A percentile compares a stretch with the other conserved stretches of the same genome.
These are phyloP conservation scores for Limosa lapponica DNA, from an alignment of 2,797 vertebrate genomes.

Conservation along the genomic window DNA sequence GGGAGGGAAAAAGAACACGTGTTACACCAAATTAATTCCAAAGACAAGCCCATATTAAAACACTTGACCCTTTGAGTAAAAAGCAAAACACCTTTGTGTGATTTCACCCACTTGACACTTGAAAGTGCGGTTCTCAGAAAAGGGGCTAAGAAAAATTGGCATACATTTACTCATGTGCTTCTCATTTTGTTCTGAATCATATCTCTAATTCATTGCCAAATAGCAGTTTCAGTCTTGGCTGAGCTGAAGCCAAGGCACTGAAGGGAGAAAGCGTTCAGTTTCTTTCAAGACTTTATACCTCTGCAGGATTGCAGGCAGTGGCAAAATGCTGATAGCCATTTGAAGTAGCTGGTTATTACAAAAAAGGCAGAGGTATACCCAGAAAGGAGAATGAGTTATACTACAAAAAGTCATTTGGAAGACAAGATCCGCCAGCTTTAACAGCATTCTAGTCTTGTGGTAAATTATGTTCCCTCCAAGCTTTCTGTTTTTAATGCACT, in stretches of 20 bases:
- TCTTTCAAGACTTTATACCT: background rate
- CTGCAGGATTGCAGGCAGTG: background rate
- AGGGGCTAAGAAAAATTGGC: background rate
- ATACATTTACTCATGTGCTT: background rate
- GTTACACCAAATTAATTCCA: constrained; percentile 36
- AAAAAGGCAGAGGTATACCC: background rate
- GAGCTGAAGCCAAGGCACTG: background rate
- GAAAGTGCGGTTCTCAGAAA: background rate
- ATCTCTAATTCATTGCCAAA: constrained; percentile 24
- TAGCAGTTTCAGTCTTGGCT: background rate
- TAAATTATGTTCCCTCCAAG: background rate
- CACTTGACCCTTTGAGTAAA: constrained; percentile 43
- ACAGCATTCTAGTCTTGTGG: background rate
- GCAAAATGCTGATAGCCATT: background rate
- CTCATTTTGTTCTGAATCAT: constrained; percentile 1
- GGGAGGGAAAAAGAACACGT: background rate
- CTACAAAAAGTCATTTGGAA: background rate
- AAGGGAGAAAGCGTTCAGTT: background rate
- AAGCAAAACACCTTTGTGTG: constrained; percentile 6
- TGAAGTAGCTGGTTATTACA: background rate
- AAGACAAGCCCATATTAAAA: constrained; percentile 29
- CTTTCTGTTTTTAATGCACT: background rate
- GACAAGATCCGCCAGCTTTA: background rate
- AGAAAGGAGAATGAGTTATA: background rate
- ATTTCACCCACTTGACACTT: constrained; percentile 34